Percentiles rank a stretch among this genome's conserved stretches.
Evolutionary conservation across 2,797 vertebrate genomes (phyloP).

Genomic region (Sparidentex hasta): DNA sequence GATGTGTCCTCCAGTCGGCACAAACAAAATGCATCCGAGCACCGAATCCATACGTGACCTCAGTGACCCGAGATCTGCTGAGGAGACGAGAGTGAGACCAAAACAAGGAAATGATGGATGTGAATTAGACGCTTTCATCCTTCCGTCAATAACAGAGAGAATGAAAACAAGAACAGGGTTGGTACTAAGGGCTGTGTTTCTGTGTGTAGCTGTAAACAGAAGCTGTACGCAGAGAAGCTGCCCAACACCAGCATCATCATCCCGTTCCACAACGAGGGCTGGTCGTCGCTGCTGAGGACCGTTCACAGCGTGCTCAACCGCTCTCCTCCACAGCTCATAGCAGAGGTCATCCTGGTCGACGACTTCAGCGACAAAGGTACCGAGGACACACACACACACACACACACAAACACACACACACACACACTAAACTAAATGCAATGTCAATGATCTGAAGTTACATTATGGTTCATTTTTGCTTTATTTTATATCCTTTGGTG

Average conservation of each 20-base stretch:
- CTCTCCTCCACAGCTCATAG: constrained; percentile 92
- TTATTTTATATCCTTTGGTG: background rate
- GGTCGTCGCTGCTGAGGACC: constrained; percentile 96
- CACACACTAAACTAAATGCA: too few relatives aligned
- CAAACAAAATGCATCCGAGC: constrained; percentile 16
- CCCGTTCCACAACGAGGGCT: constrained; percentile 98
- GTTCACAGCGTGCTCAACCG: constrained; percentile 96
- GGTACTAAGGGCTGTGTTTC: background rate
- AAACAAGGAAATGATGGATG: background rate
- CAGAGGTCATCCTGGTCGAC: constrained; percentile 95
- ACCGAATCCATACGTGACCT: constrained; percentile 28
- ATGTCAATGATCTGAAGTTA: background rate
- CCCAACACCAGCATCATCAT: constrained; percentile 98
- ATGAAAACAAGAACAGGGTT: too few relatives aligned
- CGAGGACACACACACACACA: background rate
- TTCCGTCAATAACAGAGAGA: background rate
- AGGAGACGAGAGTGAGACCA: background rate
- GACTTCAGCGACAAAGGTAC: constrained; percentile 86
- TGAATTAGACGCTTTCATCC: constrained; percentile 2
- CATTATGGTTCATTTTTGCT: too few relatives aligned
- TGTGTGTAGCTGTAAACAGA: constrained; percentile 67
- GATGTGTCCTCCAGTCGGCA: background rate
- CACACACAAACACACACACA: background rate
- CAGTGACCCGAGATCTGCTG: constrained; percentile 5
- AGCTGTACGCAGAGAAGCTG: constrained; percentile 91